Evolutionary conservation across 2,113 vertebrate genomes (phyloP).

Genomic region (Elachura formosa): DNA sequence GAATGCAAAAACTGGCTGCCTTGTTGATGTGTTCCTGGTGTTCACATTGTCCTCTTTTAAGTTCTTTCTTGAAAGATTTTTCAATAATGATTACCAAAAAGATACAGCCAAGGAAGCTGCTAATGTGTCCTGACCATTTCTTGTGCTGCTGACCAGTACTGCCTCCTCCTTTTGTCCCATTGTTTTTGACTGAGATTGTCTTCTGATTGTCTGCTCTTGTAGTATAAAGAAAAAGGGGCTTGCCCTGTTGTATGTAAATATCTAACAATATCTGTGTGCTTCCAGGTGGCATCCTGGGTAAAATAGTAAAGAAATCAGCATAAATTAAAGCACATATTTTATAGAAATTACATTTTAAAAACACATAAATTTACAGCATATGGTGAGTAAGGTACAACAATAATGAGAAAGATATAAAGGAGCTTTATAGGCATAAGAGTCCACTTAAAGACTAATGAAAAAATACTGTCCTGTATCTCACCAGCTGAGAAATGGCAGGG

Average conservation of each 20-base stretch:
- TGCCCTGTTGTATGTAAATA: background rate
- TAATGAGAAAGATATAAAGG: background rate
- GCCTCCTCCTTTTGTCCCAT: background rate
- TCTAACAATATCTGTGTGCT: background rate
- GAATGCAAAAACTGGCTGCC: background rate
- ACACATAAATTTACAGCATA: background rate
- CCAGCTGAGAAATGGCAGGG: constrained; percentile 16
- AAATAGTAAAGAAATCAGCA: background rate
- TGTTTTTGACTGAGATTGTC: background rate
- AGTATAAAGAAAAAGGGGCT: background rate
- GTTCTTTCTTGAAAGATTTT: background rate
- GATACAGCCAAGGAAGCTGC: background rate
- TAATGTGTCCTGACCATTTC: background rate
- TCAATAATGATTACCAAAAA: background rate
- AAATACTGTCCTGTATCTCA: background rate
- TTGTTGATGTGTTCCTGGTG: background rate
- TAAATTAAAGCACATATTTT: background rate
- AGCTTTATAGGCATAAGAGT: background rate
- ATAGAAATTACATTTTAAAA: background rate
- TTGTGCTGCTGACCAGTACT: background rate
- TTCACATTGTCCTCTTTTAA: background rate
- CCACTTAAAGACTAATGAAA: constrained; percentile 21
- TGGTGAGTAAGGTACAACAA: background rate
- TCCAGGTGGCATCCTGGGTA: background rate
- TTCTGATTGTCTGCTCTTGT: background rate